phyloP scores from a whole-genome alignment of 2,113 vertebrate species.

The human region DNA sequence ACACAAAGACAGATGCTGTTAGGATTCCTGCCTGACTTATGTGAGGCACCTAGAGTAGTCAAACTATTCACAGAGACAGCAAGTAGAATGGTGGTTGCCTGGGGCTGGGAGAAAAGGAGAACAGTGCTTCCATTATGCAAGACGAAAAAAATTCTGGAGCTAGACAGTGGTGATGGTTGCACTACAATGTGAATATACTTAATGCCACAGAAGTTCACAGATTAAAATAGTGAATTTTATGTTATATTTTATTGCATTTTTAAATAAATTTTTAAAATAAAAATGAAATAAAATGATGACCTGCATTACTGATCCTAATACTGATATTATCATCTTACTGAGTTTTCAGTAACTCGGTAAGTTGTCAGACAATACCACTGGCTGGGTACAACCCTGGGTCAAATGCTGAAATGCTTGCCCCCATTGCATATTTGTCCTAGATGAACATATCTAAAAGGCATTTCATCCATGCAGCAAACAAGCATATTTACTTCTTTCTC shows the following conservation, averaged over 20 bases:
- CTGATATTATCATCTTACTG: not conserved
- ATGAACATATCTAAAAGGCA: not conserved
- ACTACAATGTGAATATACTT: not conserved
- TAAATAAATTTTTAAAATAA: not conserved
- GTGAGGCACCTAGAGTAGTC: not conserved
- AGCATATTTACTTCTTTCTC: not conserved
- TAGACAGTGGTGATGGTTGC: not conserved
- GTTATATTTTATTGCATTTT: not conserved
- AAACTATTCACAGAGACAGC: not conserved
- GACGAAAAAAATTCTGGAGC: not conserved
- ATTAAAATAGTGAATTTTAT: not conserved
- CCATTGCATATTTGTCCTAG: not conserved
- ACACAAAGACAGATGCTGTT: not conserved
- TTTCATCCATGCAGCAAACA: not conserved
- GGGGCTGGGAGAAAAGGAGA: not conserved
- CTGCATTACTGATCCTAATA: not conserved
- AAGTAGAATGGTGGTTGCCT: not conserved
- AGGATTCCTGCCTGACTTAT: not conserved
- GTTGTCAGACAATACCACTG: not conserved
- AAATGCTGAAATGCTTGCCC: not conserved
- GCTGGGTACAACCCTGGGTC: not conserved
- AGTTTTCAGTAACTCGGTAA: not conserved
- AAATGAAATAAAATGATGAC: not conserved
- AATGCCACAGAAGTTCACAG: not conserved
- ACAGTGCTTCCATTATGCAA: not conserved